These are phyloP conservation scores for Phrynocephalus vlangalii DNA, from an alignment of 2,797 vertebrate species.

Conservation along the genomic window DNA sequence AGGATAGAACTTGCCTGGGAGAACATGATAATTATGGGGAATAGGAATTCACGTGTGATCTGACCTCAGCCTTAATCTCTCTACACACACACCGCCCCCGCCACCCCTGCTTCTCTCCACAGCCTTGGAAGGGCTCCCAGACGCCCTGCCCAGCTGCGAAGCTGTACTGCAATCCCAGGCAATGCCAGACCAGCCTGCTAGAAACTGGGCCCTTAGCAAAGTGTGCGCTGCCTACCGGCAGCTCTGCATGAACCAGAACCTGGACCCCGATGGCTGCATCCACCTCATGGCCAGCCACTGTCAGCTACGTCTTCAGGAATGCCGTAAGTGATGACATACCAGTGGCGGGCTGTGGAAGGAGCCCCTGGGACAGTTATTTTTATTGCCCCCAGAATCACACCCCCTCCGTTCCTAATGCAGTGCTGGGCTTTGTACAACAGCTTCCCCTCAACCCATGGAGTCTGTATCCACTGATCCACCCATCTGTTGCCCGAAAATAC, in stretches of 20 bases:
- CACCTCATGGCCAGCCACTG: constrained; percentile 85
- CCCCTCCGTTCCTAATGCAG: too few species aligned
- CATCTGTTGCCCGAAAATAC: too few species aligned
- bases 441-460: too few species aligned
- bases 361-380: background rate
- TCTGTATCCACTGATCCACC: too few species aligned
- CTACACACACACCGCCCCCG: too few species aligned
- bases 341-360: too few species aligned
- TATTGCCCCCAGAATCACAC: too few species aligned
- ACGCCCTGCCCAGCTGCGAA: constrained; percentile 84
- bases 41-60: too few species aligned
- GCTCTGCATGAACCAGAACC: constrained; percentile 77
- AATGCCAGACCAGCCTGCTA: constrained; percentile 77
- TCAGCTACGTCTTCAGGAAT: constrained; percentile 79
- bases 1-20: too few species aligned
- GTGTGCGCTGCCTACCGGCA: constrained; percentile 85
- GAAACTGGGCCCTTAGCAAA: constrained; percentile 88
- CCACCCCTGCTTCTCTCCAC: constrained; percentile 16
- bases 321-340: constrained; percentile 59
- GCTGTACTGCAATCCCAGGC: constrained; percentile 80
- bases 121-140: rapidly evolving
- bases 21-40: too few species aligned
- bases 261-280: constrained; percentile 77
- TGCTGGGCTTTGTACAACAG: too few species aligned
- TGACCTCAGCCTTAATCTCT: background rate